phyloP scores from a whole-genome alignment of 1,140 invertebrate genomes.

The Listronotus bonariensis region DNA sequence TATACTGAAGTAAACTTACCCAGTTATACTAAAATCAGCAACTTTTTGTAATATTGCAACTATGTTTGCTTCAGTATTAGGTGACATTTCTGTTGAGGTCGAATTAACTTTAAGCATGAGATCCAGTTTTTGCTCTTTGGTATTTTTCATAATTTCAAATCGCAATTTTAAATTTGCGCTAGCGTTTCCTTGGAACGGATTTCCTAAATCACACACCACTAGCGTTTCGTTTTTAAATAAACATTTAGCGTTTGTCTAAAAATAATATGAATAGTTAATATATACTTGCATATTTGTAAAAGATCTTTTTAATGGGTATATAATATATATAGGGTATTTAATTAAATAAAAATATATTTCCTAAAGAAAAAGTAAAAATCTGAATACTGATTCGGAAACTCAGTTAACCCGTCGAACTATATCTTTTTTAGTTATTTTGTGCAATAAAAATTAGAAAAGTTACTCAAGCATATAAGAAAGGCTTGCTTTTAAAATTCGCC shows the following conservation, averaged over 20 bases:
- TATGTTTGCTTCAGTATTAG: slow-evolving; percentile 61
- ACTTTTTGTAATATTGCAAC: slow-evolving; percentile 75
- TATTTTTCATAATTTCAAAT: slow-evolving; percentile 77
- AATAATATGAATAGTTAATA: too few relatives aligned
- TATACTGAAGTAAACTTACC: slow-evolving; percentile 61
- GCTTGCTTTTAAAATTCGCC: too few relatives aligned
- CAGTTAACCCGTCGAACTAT: too few relatives aligned
- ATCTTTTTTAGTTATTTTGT: too few relatives aligned
- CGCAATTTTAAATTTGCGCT: slow-evolving; percentile 67
- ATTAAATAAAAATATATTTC: neutral
- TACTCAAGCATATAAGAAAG: too few relatives aligned
- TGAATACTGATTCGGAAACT: too few relatives aligned
- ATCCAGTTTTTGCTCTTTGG: slow-evolving; percentile 69
- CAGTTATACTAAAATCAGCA: slow-evolving; percentile 80
- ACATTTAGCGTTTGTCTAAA: slow-evolving; percentile 58
- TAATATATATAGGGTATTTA: slow-evolving; percentile 5
- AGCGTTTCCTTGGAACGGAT: slow-evolving; percentile 78
- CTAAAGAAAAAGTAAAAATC: too few relatives aligned
- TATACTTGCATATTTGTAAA: neutral
- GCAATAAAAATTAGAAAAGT: too few relatives aligned
- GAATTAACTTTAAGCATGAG: slow-evolving; percentile 84
- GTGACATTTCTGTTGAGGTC: slow-evolving; percentile 73
- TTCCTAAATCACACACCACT: slow-evolving; percentile 82
- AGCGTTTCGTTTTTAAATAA: slow-evolving; percentile 74
- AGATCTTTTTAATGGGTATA: slow-evolving; percentile 50